Evolutionary conservation across 2,888 invertebrate genomes (phyloP).

Genomic region (Buathra laborator): DNA sequence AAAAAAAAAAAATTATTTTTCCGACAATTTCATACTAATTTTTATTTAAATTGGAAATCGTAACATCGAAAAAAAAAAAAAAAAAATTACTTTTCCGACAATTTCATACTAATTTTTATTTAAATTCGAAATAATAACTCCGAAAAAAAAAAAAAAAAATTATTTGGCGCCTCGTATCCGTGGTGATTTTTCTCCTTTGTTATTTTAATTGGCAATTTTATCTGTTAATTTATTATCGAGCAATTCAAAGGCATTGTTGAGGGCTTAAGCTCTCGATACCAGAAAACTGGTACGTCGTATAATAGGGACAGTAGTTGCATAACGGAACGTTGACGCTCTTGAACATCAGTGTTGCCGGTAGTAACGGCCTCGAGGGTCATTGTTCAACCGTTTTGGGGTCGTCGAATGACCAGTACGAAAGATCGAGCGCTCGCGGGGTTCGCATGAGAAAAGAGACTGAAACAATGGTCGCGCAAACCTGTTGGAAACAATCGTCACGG

Average conservation of each 20-base stretch:
- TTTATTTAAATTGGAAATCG: not conserved
- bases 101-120: no score
- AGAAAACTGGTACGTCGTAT: constrained; percentile 2
- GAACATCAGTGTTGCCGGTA: constrained; percentile 62
- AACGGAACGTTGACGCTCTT: constrained; percentile 36
- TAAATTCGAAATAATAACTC: not conserved
- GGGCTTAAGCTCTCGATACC: not conserved
- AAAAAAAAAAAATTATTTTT: not conserved
- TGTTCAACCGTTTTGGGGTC: constrained; percentile 82
- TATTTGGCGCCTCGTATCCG: not conserved
- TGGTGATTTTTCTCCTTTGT: not conserved
- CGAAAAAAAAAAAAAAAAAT: not conserved
- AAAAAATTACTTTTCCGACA: not conserved
- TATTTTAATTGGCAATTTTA: not conserved
- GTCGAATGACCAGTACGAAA: constrained; percentile 81
- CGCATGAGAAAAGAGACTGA: constrained; percentile 83
- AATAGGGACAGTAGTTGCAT: constrained; percentile 18
- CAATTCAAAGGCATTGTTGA: not conserved
- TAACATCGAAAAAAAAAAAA: not conserved
- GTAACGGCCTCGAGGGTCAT: constrained; percentile 82
- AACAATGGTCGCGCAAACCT: constrained; percentile 83
- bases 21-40: no score
- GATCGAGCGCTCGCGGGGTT: constrained; percentile 41
- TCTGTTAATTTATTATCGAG: not conserved
- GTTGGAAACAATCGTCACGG: constrained; percentile 83